Conservation (phyloP, 2,113 vertebrate genomes). For the Petaurus breviceps region DNA sequence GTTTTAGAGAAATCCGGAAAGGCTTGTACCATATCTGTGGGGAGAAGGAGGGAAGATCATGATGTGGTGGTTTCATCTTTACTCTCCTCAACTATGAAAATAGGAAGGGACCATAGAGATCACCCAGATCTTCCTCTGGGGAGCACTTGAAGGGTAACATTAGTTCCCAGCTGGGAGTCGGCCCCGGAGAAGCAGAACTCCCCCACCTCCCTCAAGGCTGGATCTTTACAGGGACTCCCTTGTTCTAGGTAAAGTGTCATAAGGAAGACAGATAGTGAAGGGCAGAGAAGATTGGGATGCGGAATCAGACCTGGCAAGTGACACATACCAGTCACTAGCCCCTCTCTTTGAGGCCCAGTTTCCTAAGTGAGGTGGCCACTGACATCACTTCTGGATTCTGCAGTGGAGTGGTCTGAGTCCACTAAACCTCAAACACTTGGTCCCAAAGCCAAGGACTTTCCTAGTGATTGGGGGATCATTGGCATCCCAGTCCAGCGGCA, state of each 20-base stretch:
- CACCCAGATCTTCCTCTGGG: slow-evolving; percentile 18
- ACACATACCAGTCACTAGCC: background rate
- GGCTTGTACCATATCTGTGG: background rate
- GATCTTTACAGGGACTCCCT: no score
- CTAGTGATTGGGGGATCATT: background rate
- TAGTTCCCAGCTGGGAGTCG: background rate
- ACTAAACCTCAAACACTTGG: background rate
- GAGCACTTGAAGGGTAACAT: background rate
- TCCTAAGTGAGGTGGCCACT: background rate
- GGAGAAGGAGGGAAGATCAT: background rate
- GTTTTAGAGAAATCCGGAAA: background rate
- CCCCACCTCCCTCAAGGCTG: no score
- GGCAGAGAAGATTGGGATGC: no score
- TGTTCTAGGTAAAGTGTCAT: no score
- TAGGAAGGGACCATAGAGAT: background rate
- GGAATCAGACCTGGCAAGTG: background rate
- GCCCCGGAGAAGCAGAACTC: background rate
- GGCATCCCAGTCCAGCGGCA: background rate
- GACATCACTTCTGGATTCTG: background rate
- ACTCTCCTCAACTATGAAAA: background rate
- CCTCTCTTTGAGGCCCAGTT: background rate
- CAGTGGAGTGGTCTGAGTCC: background rate
- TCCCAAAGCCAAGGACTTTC: slow-evolving; percentile 35
- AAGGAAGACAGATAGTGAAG: no score
- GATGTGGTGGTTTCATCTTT: no score